These are phyloP conservation scores for Molossus molossus DNA, from an alignment of 2,797 vertebrate genomes.

Conservation along the genomic window DNA sequence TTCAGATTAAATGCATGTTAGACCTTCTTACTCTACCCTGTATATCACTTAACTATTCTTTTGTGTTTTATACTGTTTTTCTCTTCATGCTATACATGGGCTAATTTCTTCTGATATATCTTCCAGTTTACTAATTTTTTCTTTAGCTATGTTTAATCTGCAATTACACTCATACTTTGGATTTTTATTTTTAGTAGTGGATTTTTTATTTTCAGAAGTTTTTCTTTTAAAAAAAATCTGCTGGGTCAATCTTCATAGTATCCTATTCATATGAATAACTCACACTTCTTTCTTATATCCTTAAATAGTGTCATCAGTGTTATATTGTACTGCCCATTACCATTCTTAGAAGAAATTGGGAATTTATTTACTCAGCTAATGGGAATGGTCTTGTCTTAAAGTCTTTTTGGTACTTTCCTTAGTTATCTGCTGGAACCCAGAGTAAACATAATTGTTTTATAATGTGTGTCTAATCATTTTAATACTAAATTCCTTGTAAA, in stretches of 20 bases:
- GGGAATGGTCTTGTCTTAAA: background rate
- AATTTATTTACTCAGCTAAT: background rate
- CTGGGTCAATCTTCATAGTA: background rate
- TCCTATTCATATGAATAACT: background rate
- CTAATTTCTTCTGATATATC: constrained; percentile 1
- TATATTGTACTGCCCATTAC: background rate
- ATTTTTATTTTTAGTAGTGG: background rate
- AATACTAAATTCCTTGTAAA: background rate
- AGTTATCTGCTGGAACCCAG: background rate
- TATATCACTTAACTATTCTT: background rate
- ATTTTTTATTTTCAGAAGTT: constrained; percentile 62
- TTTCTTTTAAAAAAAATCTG: background rate
- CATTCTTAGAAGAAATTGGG: background rate
- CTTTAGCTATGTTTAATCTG: constrained; percentile 43
- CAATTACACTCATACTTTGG: background rate
- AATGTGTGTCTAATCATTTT: background rate
- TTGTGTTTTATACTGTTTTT: background rate
- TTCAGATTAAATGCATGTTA: constrained; percentile 25
- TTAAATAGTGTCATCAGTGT: background rate
- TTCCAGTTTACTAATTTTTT: constrained; percentile 59
- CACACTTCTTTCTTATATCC: background rate
- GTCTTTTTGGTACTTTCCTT: constrained; percentile 24
- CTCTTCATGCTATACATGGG: background rate
- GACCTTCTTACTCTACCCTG: background rate
- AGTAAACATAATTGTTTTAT: background rate